These are phyloP conservation scores for human DNA, from an alignment of 2,113 vertebrate genomes.

Conservation along the genomic window DNA sequence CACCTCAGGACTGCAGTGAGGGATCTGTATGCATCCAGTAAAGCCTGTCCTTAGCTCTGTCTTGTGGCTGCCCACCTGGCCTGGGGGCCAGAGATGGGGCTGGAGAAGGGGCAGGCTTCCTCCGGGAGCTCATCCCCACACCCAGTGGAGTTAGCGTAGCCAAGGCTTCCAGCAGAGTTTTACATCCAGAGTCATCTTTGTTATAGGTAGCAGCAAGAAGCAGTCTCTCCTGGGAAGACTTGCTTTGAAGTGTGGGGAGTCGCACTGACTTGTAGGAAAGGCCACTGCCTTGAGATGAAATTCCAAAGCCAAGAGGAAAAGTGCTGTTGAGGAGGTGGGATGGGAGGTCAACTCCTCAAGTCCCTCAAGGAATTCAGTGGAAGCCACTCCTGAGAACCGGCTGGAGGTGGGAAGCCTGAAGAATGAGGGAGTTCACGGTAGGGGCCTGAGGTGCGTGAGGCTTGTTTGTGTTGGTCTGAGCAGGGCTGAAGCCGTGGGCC, in stretches of 20 bases:
- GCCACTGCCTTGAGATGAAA: background rate
- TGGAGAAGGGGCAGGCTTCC: background rate
- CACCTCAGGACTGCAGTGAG: background rate
- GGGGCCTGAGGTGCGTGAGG: background rate
- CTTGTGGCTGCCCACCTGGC: rapidly evolving
- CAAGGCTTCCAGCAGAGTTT: background rate
- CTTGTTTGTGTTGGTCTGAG: rapidly evolving
- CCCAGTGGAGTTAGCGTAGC: background rate
- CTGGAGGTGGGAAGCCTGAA: background rate
- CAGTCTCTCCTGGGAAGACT: background rate
- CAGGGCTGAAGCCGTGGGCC: background rate
- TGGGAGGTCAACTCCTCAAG: rapidly evolving
- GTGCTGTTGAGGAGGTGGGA: background rate
- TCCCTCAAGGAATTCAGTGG: background rate
- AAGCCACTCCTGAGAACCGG: background rate
- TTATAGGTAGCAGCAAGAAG: background rate
- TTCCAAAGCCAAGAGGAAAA: background rate
- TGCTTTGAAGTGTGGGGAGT: background rate
- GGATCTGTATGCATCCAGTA: background rate
- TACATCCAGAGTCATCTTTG: background rate
- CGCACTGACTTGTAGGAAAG: background rate
- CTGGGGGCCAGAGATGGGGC: background rate
- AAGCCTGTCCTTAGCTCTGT: rapidly evolving
- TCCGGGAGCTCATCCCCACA: rapidly evolving
- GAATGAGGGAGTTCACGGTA: no score